Evolutionary conservation across 2,888 invertebrate genomes (phyloP), one percentile per base, ranked within the genome.

Genomic region (Drosophila antonietae): DNA sequence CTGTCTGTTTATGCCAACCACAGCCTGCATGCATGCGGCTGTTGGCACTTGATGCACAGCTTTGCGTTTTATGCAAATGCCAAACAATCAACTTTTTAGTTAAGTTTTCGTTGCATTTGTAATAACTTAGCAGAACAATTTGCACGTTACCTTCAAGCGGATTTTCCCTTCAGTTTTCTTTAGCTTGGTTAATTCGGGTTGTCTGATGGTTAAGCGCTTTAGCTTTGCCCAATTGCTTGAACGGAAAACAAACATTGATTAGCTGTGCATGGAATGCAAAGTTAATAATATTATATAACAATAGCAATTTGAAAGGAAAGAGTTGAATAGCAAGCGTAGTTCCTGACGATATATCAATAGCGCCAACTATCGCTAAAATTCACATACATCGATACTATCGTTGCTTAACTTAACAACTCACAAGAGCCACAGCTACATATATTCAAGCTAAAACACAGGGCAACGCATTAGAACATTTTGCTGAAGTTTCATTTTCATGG

Each of bases 61-160:
- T 71, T 77, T 67, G 78, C 68, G 72, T 82, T 84, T 82, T 73
- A 84, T 83, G 82, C 79, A 80, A 84, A 80, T 83, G 76, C 18
- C 71, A 62, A 75, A 78, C 80, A 78, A 80, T 82, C 68, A 82
- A 73, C 66, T 73, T 77, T 82, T 81, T 78, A 68, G 73, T 74
- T 64, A 71, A 63, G 49, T 39, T 67, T 68, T 71, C 61, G 55
- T 59, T 74, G 75, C 71, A 71, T 65, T 70, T 43, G 70, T 37
- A 65, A 68, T 75, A 53, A 46, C 57, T 46, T 73, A 31, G 4
- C 59, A 0, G 44, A 73, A 72, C 68, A 52, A 74, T 63, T 80
- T 60, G 58, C 51, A 78, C 61, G 55, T 55, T 41, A 31, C 55
- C 15, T 28, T 14, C 2, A 15, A 15, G 20, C 7, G 14, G 6